Evolutionary conservation across 2,797 vertebrate species (phyloP).

Genomic region (Limosa lapponica): DNA sequence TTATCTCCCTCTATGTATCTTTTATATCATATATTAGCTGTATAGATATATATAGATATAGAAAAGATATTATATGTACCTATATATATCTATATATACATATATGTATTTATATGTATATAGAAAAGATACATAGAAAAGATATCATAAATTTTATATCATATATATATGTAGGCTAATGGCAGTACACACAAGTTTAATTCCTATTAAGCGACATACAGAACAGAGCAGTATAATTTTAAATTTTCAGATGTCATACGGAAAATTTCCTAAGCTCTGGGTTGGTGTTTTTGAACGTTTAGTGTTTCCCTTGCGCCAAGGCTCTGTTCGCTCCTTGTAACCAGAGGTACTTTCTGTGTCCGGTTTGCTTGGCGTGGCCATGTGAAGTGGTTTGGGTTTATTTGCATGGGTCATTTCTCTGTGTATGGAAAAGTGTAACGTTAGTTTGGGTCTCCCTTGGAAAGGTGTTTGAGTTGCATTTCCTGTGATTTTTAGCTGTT

Average conservation of each 20-base stretch:
- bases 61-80: no score
- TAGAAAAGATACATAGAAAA: no score
- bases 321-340: not conserved
- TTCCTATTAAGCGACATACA: not conserved
- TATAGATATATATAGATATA: not conserved
- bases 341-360: not conserved
- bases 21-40: not conserved
- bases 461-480: not conserved
- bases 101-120: no score
- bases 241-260: not conserved
- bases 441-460: not conserved
- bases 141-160: no score
- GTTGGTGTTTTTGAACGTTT: not conserved
- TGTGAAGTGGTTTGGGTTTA: not conserved
- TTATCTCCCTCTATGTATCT: fast-evolving
- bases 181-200: not conserved
- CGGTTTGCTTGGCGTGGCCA: fast-evolving
- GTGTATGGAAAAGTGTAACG: not conserved
- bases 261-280: not conserved
- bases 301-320: not conserved
- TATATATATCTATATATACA: fast-evolving
- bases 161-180: fast-evolving
- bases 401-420: not conserved
- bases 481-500: not conserved
- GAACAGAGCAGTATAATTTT: not conserved